phyloP scores from a whole-genome alignment of 2,888 invertebrate genomes.

The Bhutanitis thaidina region DNA sequence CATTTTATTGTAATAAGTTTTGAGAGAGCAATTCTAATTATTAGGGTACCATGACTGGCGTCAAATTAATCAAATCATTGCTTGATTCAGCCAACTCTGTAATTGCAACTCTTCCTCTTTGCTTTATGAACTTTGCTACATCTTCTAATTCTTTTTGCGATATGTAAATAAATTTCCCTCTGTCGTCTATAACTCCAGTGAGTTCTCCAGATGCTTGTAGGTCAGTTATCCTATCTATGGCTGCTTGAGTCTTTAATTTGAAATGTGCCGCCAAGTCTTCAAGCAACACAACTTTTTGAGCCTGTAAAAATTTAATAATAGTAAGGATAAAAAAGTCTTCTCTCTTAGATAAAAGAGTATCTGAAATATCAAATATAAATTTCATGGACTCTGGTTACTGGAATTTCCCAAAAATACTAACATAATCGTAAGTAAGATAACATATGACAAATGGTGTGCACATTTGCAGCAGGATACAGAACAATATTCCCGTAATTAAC shows the following conservation, averaged over 20 bases:
- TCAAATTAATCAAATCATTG: slow-evolving; percentile 93
- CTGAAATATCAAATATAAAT: too few species aligned
- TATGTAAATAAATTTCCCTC: slow-evolving; percentile 99
- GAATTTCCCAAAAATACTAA: too few species aligned
- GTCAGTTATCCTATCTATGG: slow-evolving; percentile 91
- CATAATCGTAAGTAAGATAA: too few species aligned
- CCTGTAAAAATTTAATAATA: slow-evolving; percentile 63
- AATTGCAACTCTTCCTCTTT: slow-evolving; percentile 96
- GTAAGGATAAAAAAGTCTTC: too few species aligned
- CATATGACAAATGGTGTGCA: too few species aligned
- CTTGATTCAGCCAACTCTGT: slow-evolving; percentile 96
- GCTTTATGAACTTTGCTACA: slow-evolving; percentile 96
- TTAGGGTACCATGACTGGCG: slow-evolving; percentile 68
- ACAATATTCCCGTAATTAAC: too few species aligned
- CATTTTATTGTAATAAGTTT: background rate
- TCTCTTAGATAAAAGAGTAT: too few species aligned
- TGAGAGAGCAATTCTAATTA: slow-evolving; percentile 12
- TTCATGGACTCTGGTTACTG: too few species aligned
- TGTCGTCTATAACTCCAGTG: slow-evolving; percentile 98
- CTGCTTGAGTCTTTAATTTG: slow-evolving; percentile 93
- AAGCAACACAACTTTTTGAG: slow-evolving; percentile 94
- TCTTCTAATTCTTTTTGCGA: slow-evolving; percentile 93
- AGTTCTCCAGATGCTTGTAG: slow-evolving; percentile 90
- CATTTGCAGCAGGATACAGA: too few species aligned
- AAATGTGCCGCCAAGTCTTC: slow-evolving; percentile 96